Base-by-base conservation (phyloP, 1,140 invertebrate species). In the Cotesia glomerata region DNA sequence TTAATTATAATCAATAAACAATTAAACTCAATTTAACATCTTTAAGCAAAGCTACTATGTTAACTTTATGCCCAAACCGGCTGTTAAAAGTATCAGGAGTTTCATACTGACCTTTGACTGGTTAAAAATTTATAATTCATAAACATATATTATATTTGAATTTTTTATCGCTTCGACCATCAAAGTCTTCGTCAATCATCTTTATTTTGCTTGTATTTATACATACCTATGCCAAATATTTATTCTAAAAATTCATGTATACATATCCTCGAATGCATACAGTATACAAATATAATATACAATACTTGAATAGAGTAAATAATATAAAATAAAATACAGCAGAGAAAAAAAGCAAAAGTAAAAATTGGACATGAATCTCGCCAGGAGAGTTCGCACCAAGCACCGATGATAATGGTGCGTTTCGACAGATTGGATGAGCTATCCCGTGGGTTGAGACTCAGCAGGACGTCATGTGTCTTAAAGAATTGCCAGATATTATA, bases 341-440 rank as follows among this genome's bases (percentile, higher is more conserved):
- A 39, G 59, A 36, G n/a, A 52, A 70, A 62, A 49, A 51, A 51
- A 49, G 14, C 49, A 61, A 49, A 32, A 70, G 49, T 52, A 65
- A 16, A n/a, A 54, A 71, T 39, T 8, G 45, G 16, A 71, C 39
- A 34, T 56, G 52, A 71, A 71, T 70, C 58, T 65, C 62, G 52
- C 59, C 67, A 67, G 62, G 71, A 61, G 62, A 73, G 69, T 73
- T 73, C 64, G 67, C 63, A 67, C 69, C 35, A 49, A 69, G 52
- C 65, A 61, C 49, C 39, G 74, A 75, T 76, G 74, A 82, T 79
- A 80, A 79, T 77, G 72, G 76, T 59, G 74, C 52, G 70, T 76
- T 78, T 78, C 74, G 75, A 77, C 76, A 77, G 76, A 81, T 75
- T 76, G 66, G 73, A 73, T 73, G 75, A 76, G 77, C 75, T 76